Conservation (phyloP, 2,113 vertebrate genomes). For the Columba livia region DNA sequence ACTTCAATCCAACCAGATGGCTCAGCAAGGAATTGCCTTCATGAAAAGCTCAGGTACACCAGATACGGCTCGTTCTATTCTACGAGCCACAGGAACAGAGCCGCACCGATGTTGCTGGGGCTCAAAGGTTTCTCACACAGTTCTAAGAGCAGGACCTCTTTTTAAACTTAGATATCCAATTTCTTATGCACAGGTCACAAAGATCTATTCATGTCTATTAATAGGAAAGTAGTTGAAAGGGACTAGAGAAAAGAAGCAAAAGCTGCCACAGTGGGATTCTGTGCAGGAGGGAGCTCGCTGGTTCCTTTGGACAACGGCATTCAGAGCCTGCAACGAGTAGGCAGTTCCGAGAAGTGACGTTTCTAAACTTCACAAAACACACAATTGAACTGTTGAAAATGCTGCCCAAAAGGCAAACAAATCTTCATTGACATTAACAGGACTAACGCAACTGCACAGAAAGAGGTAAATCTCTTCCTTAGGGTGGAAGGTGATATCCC, state of each 20-base stretch:
- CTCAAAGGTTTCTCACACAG: neutral
- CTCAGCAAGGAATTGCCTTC: constrained; percentile 13
- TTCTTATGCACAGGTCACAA: neutral
- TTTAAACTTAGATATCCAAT: neutral
- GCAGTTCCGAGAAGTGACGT: constrained; percentile 21
- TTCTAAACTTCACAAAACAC: constrained; percentile 13
- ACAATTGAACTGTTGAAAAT: neutral
- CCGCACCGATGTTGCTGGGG: neutral
- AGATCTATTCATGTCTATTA: neutral
- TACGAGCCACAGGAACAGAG: accelerated
- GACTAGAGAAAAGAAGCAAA: neutral
- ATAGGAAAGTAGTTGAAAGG: too few relatives aligned
- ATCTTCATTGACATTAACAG: neutral
- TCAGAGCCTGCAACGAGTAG: neutral
- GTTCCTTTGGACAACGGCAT: neutral
- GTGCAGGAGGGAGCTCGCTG: neutral
- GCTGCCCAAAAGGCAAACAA: neutral
- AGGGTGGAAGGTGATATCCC: neutral
- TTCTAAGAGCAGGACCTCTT: neutral
- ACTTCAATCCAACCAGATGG: constrained; percentile 50
- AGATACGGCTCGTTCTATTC: neutral
- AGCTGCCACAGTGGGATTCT: neutral
- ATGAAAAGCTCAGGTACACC: constrained; percentile 13
- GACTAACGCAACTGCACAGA: neutral
- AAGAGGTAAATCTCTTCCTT: neutral